A percentile compares a stretch with the other conserved stretches of the same genome.
These are phyloP conservation scores for Venusia cambrica DNA, from an alignment of 2,888 invertebrate genomes.

Conservation along the genomic window DNA sequence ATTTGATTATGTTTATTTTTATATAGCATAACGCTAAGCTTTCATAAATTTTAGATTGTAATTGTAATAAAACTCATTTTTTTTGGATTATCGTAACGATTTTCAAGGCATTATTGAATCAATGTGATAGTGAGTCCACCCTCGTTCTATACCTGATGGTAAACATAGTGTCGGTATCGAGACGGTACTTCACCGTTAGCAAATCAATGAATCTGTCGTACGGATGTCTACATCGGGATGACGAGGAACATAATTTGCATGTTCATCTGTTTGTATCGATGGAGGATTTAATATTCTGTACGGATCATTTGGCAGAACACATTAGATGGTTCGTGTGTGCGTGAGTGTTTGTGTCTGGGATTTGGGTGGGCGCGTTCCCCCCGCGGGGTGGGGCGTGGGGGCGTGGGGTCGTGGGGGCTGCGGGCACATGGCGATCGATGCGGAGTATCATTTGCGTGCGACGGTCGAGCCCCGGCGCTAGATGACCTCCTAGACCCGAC, in stretches of 20 bases:
- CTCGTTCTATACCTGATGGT: no score
- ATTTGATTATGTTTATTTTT: no score
- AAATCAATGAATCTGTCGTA: no score
- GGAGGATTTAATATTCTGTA: slow-evolving; percentile 57
- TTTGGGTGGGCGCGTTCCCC: slow-evolving; percentile 24
- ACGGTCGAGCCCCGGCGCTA: slow-evolving; percentile 38
- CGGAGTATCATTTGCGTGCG: slow-evolving; percentile 76
- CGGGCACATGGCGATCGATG: slow-evolving; percentile 70
- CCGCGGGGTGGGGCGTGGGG: slow-evolving; percentile 25
- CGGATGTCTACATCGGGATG: no score
- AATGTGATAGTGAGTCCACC: no score
- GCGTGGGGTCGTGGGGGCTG: slow-evolving; percentile 47
- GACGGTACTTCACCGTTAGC: no score
- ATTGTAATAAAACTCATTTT: no score
- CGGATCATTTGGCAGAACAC: slow-evolving; percentile 77
- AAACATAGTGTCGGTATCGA: no score
- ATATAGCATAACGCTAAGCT: no score
- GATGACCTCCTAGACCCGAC: slow-evolving; percentile 19
- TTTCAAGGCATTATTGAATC: no score
- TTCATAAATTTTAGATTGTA: no score
- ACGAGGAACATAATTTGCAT: slow-evolving; percentile 14
- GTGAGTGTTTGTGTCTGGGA: slow-evolving; percentile 56
- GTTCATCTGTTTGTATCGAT: slow-evolving; percentile 15
- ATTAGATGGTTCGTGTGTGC: slow-evolving; percentile 63
- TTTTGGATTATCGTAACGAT: no score